phyloP scores from a whole-genome alignment of 1,140 invertebrate genomes.

The Orchesella cincta region DNA sequence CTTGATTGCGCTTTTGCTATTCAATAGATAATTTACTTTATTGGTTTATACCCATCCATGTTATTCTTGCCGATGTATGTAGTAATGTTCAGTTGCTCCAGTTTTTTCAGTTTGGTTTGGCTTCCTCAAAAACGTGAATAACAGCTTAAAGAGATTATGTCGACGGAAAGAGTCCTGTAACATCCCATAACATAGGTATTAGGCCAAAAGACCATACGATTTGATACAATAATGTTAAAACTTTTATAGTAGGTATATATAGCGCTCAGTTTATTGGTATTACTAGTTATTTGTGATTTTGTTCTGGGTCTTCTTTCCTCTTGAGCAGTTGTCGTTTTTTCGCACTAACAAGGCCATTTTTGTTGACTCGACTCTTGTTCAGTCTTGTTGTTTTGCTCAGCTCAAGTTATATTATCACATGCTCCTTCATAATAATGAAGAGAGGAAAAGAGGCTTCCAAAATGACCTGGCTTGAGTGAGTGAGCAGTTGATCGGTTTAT shows the following conservation, averaged over 20 bases:
- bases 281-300: not conserved
- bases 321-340: no score
- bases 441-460: no score
- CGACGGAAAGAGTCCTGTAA: no score
- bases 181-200: no score
- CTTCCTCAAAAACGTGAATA: not conserved
- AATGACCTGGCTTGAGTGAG: no score
- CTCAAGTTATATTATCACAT: no score
- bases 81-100: not conserved
- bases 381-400: no score
- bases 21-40: slow-evolving; percentile 30
- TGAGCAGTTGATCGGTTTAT: slow-evolving; percentile 1
- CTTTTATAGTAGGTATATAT: not conserved
- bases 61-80: not conserved
- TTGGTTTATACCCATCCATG: not conserved
- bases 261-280: not conserved
- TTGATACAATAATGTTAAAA: slow-evolving; percentile 14
- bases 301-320: no score
- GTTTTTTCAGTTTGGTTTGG: not conserved
- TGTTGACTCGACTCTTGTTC: no score
- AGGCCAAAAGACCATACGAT: no score
- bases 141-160: not conserved
- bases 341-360: no score
- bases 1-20: slow-evolving; percentile 25
- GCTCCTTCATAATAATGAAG: no score